Evolutionary conservation across 1,140 invertebrate genomes (phyloP).

Genomic region (Apis laboriosa): DNA sequence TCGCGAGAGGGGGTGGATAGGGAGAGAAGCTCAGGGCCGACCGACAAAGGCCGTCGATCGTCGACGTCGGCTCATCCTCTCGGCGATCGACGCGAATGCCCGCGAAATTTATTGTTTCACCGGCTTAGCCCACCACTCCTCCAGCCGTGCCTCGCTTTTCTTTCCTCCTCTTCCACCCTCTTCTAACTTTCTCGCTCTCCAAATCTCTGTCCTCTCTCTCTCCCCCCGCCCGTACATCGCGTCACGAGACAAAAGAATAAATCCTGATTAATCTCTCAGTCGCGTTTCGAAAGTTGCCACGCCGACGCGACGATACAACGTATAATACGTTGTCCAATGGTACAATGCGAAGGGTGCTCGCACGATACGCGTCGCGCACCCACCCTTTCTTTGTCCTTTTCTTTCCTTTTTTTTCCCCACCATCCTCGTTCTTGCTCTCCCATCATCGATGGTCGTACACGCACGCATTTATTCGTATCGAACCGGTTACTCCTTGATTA

Average conservation of each 20-base stretch:
- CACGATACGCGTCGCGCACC: neutral
- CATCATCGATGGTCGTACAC: neutral
- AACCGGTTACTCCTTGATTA: no score
- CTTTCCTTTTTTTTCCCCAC: neutral
- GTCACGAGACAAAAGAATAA: slow-evolving; percentile 78
- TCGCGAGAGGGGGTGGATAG: slow-evolving; percentile 16
- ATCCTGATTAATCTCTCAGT: slow-evolving; percentile 80
- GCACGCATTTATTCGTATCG: no score
- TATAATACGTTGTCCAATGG: slow-evolving; percentile 22
- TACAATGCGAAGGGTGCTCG: slow-evolving; percentile 15
- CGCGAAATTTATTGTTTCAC: slow-evolving; percentile 79
- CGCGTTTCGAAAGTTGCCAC: slow-evolving; percentile 69
- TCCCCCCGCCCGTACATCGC: slow-evolving; percentile 46
- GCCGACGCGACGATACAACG: slow-evolving; percentile 27
- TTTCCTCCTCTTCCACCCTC: neutral
- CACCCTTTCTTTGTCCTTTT: neutral
- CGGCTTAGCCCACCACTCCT: slow-evolving; percentile 73
- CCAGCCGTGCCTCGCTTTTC: slow-evolving; percentile 19
- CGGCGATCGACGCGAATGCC: slow-evolving; percentile 76
- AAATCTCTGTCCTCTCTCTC: slow-evolving; percentile 1
- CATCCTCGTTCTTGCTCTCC: neutral
- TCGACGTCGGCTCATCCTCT: slow-evolving; percentile 73
- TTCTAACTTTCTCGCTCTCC: slow-evolving; percentile 4
- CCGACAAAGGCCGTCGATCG: slow-evolving; percentile 76
- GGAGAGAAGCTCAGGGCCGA: slow-evolving; percentile 66